Evolutionary conservation across 1,140 invertebrate genomes (phyloP).

Genomic region (Diorhabda carinulata): DNA sequence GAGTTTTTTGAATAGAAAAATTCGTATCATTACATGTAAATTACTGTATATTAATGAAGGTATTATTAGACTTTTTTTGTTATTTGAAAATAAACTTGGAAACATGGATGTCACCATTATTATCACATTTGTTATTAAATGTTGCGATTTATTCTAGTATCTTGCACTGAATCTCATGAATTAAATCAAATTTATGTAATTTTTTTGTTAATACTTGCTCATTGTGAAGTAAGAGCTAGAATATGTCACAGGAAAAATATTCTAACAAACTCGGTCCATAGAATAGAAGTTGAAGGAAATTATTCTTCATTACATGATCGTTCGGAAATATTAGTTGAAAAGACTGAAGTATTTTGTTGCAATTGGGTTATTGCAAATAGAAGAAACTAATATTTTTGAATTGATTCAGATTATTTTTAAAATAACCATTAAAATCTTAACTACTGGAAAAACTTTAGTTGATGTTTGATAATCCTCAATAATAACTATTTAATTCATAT

Average conservation of each 20-base stretch:
- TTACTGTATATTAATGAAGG: too few species aligned
- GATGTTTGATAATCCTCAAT: neutral
- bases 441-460: neutral
- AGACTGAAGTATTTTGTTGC: neutral
- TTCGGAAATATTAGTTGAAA: neutral
- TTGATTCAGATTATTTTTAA: neutral
- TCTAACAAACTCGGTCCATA: constrained; percentile 2
- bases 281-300: neutral
- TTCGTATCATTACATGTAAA: too few species aligned
- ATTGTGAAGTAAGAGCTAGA: neutral
- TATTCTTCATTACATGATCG: neutral
- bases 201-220: neutral
- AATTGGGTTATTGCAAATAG: neutral
- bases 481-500: neutral
- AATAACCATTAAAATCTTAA: neutral
- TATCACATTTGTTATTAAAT: too few species aligned
- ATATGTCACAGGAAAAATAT: constrained; percentile 1
- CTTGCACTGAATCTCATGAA: neutral
- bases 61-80: too few species aligned
- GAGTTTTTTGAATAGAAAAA: too few species aligned
- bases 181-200: neutral
- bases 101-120: too few species aligned
- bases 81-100: too few species aligned
- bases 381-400: neutral
- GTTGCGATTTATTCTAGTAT: neutral